Evolutionary conservation across 2,797 vertebrate species (phyloP).

Genomic region (Rhinoraja longicauda): DNA sequence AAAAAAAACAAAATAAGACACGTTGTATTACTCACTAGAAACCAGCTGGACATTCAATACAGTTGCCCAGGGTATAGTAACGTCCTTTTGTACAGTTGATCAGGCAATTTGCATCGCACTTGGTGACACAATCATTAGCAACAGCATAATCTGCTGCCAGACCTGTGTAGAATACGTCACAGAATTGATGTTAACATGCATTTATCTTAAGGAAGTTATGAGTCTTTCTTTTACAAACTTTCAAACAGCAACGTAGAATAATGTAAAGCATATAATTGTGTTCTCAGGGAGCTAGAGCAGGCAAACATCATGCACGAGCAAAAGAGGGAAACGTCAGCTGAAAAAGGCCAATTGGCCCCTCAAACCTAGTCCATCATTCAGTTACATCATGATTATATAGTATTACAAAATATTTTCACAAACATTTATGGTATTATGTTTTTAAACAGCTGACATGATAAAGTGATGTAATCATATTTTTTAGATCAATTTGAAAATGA

Average conservation of each 20-base stretch:
- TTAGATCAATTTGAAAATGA: neutral
- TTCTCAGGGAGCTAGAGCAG: neutral
- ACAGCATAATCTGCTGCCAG: neutral
- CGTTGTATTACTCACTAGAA: constrained; percentile 66
- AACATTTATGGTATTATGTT: neutral
- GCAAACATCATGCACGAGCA: neutral
- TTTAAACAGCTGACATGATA: neutral
- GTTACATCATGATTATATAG: too few species aligned
- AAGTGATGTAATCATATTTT: neutral
- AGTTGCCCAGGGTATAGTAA: constrained; percentile 60
- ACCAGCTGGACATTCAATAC: constrained; percentile 68
- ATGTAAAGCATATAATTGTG: neutral
- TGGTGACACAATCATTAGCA: constrained; percentile 3
- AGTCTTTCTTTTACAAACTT: neutral
- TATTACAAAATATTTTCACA: too few species aligned
- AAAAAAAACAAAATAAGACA: neutral
- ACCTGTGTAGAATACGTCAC: neutral
- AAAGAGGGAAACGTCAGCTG: neutral
- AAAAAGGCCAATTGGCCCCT: neutral
- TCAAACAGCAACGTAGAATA: neutral
- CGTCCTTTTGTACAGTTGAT: constrained; percentile 61
- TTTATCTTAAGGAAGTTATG: neutral
- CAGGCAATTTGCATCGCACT: constrained; percentile 48
- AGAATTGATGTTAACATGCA: neutral
- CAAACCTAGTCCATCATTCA: neutral